Evolutionary conservation across 2,113 vertebrate genomes (phyloP), one percentile per base, ranked within the genome.

Genomic region (Thamnophis sirtalis): DNA sequence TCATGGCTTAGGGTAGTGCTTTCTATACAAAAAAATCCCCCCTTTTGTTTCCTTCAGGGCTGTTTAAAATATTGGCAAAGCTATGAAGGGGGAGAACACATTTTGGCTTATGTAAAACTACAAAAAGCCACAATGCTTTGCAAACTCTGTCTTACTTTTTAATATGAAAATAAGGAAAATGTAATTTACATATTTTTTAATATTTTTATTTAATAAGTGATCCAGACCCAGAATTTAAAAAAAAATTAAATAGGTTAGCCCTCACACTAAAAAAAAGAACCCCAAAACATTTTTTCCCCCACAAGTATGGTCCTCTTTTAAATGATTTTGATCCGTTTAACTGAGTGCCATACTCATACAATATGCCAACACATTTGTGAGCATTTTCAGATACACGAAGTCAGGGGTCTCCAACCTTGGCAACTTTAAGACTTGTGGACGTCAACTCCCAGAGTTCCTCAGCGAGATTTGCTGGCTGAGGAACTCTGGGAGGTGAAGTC

Each of bases 121-220:
- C 98, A 99, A 99, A 99, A 99, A 99, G 99, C 99, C 99, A 99
- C 99, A 99, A 98, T 98, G 99, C 98, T 99, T 99, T 99, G 99
- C 99, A 98, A 99, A 99, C 98, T 98, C 98, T 99, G 97, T 99
- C 98, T 98, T 98, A 98, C 97, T 98, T 99, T 98, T 99, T 99
- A 97, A 97, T 98, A 99, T 98, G 99, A 99, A 99, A 99, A 99
- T 99, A 99, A 99, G 99, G 99, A 99, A 98, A 99, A 98, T 99
- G 98, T 99, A 99, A 99, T 98, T 98, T 99, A 99, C 98, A 99
- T 98, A 97, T 98, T 98, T 98, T 97, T 98, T 80, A 80, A 97
- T 98, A 96, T 92, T 98, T 96, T 98, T 98, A 98, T 98, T 98
- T 98, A 99, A 98, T 98, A 99, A 98, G 98, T 99, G 98, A 98